Evolutionary conservation across 2,797 vertebrate species (phyloP).

Genomic region (Adelosebastes latens): DNA sequence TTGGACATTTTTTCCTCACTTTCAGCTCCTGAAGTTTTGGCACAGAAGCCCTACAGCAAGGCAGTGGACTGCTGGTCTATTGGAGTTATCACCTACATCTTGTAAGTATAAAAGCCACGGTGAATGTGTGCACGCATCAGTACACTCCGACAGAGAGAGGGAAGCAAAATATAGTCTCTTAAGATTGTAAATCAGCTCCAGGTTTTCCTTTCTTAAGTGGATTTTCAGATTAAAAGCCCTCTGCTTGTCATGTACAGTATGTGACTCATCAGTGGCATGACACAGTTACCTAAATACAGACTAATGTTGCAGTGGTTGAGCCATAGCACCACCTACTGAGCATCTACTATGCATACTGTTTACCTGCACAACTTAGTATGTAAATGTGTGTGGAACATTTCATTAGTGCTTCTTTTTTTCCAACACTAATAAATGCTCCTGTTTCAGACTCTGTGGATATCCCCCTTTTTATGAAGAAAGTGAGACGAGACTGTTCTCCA

Average conservation of each 20-base stretch:
- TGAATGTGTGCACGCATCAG: background rate
- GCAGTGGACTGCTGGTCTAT: slow-evolving; percentile 99
- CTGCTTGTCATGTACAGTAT: background rate
- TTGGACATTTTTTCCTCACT: background rate
- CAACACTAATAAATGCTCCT: background rate
- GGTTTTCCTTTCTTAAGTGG: slow-evolving; percentile 7
- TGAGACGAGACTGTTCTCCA: slow-evolving; percentile 93
- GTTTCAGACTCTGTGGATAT: slow-evolving; percentile 92
- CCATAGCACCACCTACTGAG: slow-evolving; percentile 48
- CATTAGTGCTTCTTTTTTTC: background rate
- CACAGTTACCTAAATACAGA: background rate
- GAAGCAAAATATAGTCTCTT: background rate
- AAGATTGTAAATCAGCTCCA: slow-evolving; percentile 8
- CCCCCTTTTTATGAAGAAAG: slow-evolving; percentile 98
- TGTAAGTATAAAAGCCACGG: slow-evolving; percentile 84
- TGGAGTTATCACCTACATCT: slow-evolving; percentile 97
- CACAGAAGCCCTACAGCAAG: slow-evolving; percentile 98
- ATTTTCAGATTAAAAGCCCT: slow-evolving; percentile 27
- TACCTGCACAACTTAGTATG: background rate
- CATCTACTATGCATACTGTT: background rate
- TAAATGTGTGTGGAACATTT: background rate
- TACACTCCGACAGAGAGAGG: background rate
- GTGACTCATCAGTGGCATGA: background rate
- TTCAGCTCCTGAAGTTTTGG: slow-evolving; percentile 94
- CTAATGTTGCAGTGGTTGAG: background rate